Conservation (phyloP, 2,113 vertebrate genomes). For the Ailuropoda melanoleuca region DNA sequence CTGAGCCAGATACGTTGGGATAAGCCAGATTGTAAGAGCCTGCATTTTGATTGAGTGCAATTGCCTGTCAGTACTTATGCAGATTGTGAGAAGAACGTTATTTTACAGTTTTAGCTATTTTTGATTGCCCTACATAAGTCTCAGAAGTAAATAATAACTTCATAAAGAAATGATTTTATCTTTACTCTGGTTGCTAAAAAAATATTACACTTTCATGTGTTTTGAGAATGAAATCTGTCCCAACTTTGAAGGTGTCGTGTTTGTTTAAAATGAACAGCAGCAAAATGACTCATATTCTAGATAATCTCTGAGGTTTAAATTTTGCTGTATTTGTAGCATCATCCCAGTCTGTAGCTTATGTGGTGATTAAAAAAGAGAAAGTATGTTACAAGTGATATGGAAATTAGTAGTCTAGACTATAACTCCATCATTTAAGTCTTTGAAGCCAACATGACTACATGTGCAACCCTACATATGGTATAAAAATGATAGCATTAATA, state of each 20-base stretch:
- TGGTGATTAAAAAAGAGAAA: not conserved
- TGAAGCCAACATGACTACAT: not conserved
- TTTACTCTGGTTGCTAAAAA: not conserved
- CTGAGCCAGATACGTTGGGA: not conserved
- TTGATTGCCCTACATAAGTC: not conserved
- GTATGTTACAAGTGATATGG: not conserved
- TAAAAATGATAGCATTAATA: not conserved
- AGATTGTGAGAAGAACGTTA: not conserved
- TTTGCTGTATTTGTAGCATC: not conserved
- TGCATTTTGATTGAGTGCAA: not conserved
- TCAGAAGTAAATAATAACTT: not conserved
- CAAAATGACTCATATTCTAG: not conserved
- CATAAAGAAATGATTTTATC: not conserved
- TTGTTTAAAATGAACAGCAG: not conserved
- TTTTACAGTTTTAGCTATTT: not conserved
- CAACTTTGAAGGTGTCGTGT: not conserved
- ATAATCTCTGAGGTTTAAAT: not conserved
- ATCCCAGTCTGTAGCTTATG: not conserved
- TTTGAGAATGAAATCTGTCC: conserved; percentile 14
- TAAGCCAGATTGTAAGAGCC: not conserved
- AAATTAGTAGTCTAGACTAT: not conserved
- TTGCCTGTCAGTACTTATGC: not conserved
- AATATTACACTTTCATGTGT: not conserved
- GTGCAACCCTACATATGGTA: not conserved
- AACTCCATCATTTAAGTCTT: not conserved